phyloP scores from a whole-genome alignment of 2,113 vertebrate genomes.

The Trichomycterus rosablanca region DNA sequence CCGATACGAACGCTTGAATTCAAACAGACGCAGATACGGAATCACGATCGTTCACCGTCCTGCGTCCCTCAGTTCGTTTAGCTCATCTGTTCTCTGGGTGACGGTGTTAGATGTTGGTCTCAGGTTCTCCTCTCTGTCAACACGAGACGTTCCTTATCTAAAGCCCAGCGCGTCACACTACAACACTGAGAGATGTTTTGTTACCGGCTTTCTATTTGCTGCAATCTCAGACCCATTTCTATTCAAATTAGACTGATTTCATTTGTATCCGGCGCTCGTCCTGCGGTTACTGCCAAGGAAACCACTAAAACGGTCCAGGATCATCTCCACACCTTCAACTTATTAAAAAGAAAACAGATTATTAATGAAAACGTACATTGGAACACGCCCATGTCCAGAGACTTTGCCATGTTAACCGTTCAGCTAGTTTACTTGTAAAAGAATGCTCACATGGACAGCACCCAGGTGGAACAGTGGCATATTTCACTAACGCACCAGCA shows the following conservation, averaged over 20 bases:
- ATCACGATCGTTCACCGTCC: slow-evolving; percentile 71
- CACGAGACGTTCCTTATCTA: slow-evolving; percentile 61
- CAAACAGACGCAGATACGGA: slow-evolving; percentile 64
- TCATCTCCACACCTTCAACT: too few relatives aligned
- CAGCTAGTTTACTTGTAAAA: too few relatives aligned
- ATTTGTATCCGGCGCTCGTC: slow-evolving; percentile 29
- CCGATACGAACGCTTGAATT: slow-evolving; percentile 54
- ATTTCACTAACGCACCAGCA: too few relatives aligned
- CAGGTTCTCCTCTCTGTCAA: slow-evolving; percentile 70
- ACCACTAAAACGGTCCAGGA: too few relatives aligned
- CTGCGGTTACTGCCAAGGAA: too few relatives aligned
- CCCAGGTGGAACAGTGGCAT: too few relatives aligned
- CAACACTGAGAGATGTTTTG: slow-evolving; percentile 51
- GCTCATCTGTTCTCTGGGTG: slow-evolving; percentile 50
- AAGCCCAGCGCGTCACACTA: slow-evolving; percentile 64
- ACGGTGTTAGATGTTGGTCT: slow-evolving; percentile 77
- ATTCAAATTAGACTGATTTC: slow-evolving; percentile 44
- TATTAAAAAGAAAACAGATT: too few relatives aligned
- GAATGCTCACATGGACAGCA: too few relatives aligned
- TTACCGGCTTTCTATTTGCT: slow-evolving; percentile 2
- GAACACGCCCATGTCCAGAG: too few relatives aligned
- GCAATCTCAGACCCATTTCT: slow-evolving; percentile 40
- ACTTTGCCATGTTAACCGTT: too few relatives aligned
- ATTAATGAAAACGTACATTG: too few relatives aligned
- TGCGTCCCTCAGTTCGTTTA: slow-evolving; percentile 44